Percentiles rank a stretch among this genome's conserved stretches.
Evolutionary conservation across 2,888 invertebrate genomes (phyloP).

Genomic region (Crepidodera aurea): DNA sequence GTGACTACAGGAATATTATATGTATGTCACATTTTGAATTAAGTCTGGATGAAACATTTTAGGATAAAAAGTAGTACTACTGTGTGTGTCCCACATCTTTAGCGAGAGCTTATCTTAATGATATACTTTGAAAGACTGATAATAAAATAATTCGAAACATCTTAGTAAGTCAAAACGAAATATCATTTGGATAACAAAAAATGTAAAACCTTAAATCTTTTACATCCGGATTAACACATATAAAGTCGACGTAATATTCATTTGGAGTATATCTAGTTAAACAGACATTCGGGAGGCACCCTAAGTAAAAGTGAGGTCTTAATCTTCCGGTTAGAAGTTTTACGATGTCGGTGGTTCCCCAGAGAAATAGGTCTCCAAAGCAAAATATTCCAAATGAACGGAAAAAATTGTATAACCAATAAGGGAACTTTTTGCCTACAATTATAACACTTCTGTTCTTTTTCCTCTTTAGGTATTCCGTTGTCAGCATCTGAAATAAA

Average conservation of each 20-base stretch:
- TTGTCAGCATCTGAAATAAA: constrained; percentile 70
- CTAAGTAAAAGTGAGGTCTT: constrained; percentile 91
- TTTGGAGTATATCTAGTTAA: constrained; percentile 66
- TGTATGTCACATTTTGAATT: too few relatives aligned
- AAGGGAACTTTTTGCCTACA: constrained; percentile 70
- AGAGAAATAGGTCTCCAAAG: constrained; percentile 86
- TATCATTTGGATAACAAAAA: too few relatives aligned
- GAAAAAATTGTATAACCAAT: constrained; percentile 79
- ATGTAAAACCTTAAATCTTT: constrained; percentile 59
- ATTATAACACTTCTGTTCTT: constrained; percentile 64
- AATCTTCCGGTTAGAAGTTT: constrained; percentile 93
- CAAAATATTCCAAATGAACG: constrained; percentile 82
- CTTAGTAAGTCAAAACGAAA: too few relatives aligned
- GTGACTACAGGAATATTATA: too few relatives aligned
- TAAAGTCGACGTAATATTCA: constrained; percentile 76
- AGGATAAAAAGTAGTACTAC: too few relatives aligned
- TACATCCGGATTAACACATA: constrained; percentile 64
- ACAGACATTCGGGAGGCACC: constrained; percentile 81
- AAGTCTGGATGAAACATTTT: too few relatives aligned
- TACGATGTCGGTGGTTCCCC: constrained; percentile 89
- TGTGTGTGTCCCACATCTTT: too few relatives aligned
- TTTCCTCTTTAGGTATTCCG: constrained; percentile 69
- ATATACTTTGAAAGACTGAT: too few relatives aligned
- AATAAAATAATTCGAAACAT: too few relatives aligned
- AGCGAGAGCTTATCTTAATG: too few relatives aligned